Percentiles rank a stretch among this genome's conserved stretches.
These are phyloP conservation scores for Chaetodon trifasciatus DNA, from an alignment of 2,797 vertebrate genomes.

Conservation along the genomic window DNA sequence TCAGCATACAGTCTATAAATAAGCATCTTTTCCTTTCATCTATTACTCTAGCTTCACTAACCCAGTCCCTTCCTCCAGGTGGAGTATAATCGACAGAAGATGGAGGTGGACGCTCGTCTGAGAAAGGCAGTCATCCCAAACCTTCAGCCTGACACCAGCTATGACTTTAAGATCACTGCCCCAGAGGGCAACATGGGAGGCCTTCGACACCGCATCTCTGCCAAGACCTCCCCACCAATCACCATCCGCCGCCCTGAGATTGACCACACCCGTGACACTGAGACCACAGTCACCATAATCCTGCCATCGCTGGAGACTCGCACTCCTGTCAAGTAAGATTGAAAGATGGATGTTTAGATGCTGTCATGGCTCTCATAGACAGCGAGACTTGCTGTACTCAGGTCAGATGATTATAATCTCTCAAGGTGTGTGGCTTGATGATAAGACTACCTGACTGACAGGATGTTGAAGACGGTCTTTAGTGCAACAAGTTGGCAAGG, in stretches of 20 bases:
- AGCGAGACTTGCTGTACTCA: not conserved
- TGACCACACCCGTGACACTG: slow-evolving; percentile 90
- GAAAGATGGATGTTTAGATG: slow-evolving; percentile 1
- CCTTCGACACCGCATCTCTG: slow-evolving; percentile 94
- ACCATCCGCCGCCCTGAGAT: slow-evolving; percentile 91
- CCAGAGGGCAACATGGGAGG: slow-evolving; percentile 95
- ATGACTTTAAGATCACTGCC: slow-evolving; percentile 95
- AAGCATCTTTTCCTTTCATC: not conserved
- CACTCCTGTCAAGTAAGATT: slow-evolving; percentile 90
- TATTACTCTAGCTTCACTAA: not conserved
- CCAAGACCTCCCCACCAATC: slow-evolving; percentile 94
- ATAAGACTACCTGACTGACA: slow-evolving; percentile 1
- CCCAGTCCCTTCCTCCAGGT: slow-evolving; percentile 84
- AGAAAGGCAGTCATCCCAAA: slow-evolving; percentile 96
- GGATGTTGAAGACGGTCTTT: slow-evolving; percentile 4
- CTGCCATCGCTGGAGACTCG: slow-evolving; percentile 91
- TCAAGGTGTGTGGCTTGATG: not conserved
- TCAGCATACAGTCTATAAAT: slow-evolving; percentile 7
- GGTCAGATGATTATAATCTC: slow-evolving; percentile 18
- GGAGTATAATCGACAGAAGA: slow-evolving; percentile 92
- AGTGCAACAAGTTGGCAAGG: not conserved
- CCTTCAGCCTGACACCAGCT: slow-evolving; percentile 93
- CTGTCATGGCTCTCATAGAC: not conserved
- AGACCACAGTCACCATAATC: slow-evolving; percentile 92
- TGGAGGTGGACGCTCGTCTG: slow-evolving; percentile 93